phyloP scores from a whole-genome alignment of 2,888 invertebrate species.

The Scaptomyza polygonia region DNA sequence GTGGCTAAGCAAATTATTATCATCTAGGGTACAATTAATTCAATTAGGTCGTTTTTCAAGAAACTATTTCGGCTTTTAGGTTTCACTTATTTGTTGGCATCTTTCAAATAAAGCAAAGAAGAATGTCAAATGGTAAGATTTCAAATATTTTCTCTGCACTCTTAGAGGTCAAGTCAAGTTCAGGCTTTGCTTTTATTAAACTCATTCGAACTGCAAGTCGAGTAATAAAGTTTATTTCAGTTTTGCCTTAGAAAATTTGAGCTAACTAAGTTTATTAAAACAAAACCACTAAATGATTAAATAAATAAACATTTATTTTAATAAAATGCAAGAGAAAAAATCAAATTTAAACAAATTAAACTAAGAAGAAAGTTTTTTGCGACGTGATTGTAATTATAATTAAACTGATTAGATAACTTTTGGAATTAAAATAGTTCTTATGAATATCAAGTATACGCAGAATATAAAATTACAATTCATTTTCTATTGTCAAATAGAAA shows the following conservation, averaged over 20 bases:
- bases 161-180: background rate
- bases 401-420: background rate
- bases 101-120: background rate
- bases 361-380: background rate
- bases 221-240: background rate
- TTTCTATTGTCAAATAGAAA: background rate
- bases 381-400: too few relatives aligned
- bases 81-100: background rate
- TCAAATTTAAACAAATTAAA: background rate
- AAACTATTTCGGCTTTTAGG: background rate
- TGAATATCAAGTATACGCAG: constrained; percentile 13
- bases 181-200: background rate
- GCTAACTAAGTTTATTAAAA: background rate
- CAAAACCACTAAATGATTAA: background rate
- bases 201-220: too few relatives aligned
- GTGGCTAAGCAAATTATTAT: constrained; percentile 25
- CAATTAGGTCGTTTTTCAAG: constrained; percentile 5
- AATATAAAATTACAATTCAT: background rate
- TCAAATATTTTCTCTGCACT: background rate
- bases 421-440: background rate
- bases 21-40: constrained; percentile 9
- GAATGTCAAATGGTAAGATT: background rate
- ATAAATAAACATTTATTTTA: background rate
- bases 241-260: background rate
- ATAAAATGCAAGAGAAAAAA: background rate